Evolutionary conservation across 2,113 vertebrate genomes (phyloP), one percentile per base, ranked within the genome.

Genomic region (Syngnathus scovelli): DNA sequence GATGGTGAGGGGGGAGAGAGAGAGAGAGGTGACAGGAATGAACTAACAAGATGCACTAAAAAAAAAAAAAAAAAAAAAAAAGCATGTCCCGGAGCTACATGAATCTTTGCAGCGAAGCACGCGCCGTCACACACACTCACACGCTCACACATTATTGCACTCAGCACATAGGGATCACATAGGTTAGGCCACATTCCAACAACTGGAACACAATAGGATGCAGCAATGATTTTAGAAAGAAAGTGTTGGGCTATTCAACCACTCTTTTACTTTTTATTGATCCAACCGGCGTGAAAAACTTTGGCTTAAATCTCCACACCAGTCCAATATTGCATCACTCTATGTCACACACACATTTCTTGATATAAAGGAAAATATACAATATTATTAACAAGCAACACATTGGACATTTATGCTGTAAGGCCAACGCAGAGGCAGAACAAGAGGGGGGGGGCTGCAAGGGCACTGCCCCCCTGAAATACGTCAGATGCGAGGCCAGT

Each of bases 11-110:
- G 79, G 88, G 80, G 72, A 68, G 81, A 21, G 69, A 64, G 84
- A 80, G 83, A 89, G 86, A 86, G 86, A 89, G 89, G 85, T 90
- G 90, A 91, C 89, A 91, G 89, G 84, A 89, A 90, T 90, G 87
- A 90, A 91, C 90, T 90, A 91, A 91, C 89, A 89, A 90, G 90
- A 91, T 88, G 84, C 85, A 85, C 82, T 78, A 85, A 83, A 86
- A 89, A 88, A 62, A 62, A 61, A 21, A 19, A 51, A 19, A 13
- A 27, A 55, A 60, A 61, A 61, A 62, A 62, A 85, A 87, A 87
- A 81, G 77, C 81, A 87, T 91, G 89, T 82, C 91, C 87, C 60
- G 86, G 77, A 90, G 90, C 89, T 86, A 86, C 84, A 88, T 87
- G 85, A 89, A 90, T 90, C 81, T 88, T 87, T 90, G 86, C 78